These are phyloP conservation scores for Schizopygopsis malacanthus DNA, from an alignment of 2,797 vertebrate species.

Conservation along the genomic window DNA sequence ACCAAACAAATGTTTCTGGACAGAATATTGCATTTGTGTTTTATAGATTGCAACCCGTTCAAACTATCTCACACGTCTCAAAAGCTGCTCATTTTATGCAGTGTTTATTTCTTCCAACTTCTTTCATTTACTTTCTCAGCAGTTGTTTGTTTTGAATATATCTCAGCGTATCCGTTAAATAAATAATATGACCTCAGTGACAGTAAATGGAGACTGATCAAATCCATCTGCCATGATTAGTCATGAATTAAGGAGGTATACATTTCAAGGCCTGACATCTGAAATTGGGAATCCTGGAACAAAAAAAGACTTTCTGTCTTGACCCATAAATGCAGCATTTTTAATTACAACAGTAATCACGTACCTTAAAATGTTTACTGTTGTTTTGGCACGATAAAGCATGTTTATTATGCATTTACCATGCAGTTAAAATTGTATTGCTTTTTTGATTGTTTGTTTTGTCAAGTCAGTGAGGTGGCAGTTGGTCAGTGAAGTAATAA, in stretches of 20 bases:
- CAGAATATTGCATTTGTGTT: background rate
- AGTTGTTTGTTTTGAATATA: conserved; percentile 6
- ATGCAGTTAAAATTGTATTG: background rate
- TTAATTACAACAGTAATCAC: background rate
- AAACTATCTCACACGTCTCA: background rate
- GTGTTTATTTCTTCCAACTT: background rate
- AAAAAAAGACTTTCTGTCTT: background rate
- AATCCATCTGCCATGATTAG: conserved; percentile 12
- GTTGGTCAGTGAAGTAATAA: background rate
- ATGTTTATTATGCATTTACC: background rate
- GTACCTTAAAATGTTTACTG: background rate
- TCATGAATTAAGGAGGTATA: conserved; percentile 1
- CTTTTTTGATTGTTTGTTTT: background rate
- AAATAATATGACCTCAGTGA: conserved; percentile 16
- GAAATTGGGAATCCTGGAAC: background rate
- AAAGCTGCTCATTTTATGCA: background rate
- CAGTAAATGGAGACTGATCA: background rate
- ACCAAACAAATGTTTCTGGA: background rate
- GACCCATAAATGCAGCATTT: background rate
- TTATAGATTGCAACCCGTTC: background rate
- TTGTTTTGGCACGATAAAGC: background rate
- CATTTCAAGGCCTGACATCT: background rate
- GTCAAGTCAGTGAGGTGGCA: background rate
- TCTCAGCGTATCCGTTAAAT: conserved; percentile 14
- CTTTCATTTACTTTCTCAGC: background rate